Conservation (phyloP, 2,888 invertebrate species). For the Myopa tessellatipennis region DNA sequence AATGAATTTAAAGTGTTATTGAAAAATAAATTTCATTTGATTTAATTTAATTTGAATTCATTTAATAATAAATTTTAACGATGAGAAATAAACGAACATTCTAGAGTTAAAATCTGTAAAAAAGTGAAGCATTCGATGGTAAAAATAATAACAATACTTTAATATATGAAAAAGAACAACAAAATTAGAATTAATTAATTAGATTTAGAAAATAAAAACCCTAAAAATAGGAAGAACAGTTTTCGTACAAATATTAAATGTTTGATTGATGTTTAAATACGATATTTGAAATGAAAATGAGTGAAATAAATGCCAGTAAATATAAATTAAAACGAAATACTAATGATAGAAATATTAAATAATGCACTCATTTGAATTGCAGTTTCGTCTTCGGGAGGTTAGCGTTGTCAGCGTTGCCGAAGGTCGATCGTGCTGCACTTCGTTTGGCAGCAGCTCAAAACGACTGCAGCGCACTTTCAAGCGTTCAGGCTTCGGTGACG, state of each 20-base stretch:
- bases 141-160: not conserved
- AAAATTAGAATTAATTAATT: too few species aligned
- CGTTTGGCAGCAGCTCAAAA: conserved; percentile 5
- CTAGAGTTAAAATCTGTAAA: not conserved
- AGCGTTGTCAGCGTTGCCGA: not conserved
- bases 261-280: too few species aligned
- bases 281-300: too few species aligned
- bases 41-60: not conserved
- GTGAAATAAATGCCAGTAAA: too few species aligned
- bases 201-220: too few species aligned
- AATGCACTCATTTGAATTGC: not conserved
- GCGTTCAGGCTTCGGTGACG: not conserved
- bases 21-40: not conserved
- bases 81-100: too few species aligned
- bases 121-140: not conserved
- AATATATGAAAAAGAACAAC: not conserved
- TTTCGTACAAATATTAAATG: too few species aligned
- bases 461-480: too few species aligned
- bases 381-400: not conserved
- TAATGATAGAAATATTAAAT: not conserved
- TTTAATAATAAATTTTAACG: too few species aligned
- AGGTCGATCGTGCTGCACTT: not conserved
- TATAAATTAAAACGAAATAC: not conserved
- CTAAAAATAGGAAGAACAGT: too few species aligned
- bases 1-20: not conserved